Evolutionary conservation across 2,888 invertebrate genomes (phyloP), one percentile per base, ranked within the genome.

Genomic region (Cantharis rufa): DNA sequence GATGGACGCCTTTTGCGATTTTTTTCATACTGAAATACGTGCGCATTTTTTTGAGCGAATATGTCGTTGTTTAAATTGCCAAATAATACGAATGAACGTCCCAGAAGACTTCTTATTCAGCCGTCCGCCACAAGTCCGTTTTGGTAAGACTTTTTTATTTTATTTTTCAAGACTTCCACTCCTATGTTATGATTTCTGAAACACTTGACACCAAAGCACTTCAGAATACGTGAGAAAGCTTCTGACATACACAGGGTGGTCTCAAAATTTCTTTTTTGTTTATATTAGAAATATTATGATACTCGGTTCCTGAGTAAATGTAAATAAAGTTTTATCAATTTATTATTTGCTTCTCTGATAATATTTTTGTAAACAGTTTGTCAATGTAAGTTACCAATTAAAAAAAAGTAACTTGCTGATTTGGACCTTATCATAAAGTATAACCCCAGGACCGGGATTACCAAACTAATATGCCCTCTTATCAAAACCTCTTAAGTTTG

Each of bases 61-160:
- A 85, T 84, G 84, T 85, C 86, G 71, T 82, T 85, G 79, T 85
- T 86, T 79, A 85, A 84, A 81, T 83, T 85, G 63, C 81, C 80
- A 73, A 83, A 83, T 21, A 66, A 24, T 16, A 21, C 64, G 9
- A 80, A 82, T 16, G 84, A 83, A 71, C 86, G 86, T 68, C 84
- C 86, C 9, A 83, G 83, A 77, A 84, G 85, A 79, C 84, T 84
- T 27, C 81, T 84, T n/a, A 83, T 84, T 72, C 82, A 85, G 71
- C 85, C 84, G 71, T 85, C 86, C 76, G 85, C 86, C 27, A 84
- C 83, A 63, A 85, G 85, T 78, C 87, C 87, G 5, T 87, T 87
- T 84, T 86, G 86, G 87, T 87, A 81, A 86, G 86, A 81, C n/a
- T 48, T 1, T 69, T 62, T 62, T 61, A 13, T 24, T 24, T 24